These are phyloP conservation scores for Sialis lutaria DNA, from an alignment of 2,888 invertebrate species.

Conservation along the genomic window DNA sequence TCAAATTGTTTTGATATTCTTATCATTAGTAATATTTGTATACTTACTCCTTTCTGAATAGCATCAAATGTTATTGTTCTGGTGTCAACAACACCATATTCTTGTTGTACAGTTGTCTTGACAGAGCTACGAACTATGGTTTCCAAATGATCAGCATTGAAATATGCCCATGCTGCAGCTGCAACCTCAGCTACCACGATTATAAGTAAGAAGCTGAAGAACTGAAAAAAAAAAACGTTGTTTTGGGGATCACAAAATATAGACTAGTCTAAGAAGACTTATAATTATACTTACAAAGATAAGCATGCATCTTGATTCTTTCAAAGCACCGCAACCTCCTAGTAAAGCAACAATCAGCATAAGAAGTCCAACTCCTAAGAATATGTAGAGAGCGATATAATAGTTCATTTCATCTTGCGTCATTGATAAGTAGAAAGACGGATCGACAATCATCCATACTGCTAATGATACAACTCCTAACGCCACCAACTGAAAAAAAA, in stretches of 20 bases:
- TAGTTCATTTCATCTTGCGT: conserved; percentile 43
- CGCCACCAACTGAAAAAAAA: conserved; percentile 46
- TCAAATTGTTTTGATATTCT: not conserved
- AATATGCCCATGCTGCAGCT: conserved; percentile 59
- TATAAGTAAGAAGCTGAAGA: conserved; percentile 58
- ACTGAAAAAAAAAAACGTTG: conserved; percentile 30
- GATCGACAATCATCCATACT: conserved; percentile 63
- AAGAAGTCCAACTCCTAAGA: conserved; percentile 51
- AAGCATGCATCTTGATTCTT: conserved; percentile 62
- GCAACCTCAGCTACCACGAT: conserved; percentile 64
- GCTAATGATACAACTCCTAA: conserved; percentile 48
- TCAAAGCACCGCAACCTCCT: conserved; percentile 68
- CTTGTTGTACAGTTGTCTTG: conserved; percentile 41
- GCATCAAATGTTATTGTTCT: conserved; percentile 45
- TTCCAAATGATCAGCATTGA: conserved; percentile 47
- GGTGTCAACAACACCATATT: conserved; percentile 35
- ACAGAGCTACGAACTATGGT: conserved; percentile 43
- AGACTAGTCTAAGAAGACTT: not conserved
- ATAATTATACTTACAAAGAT: conserved; percentile 38
- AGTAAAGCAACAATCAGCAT: conserved; percentile 62
- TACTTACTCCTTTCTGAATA: conserved; percentile 41
- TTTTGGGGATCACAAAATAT: not conserved
- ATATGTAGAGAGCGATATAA: conserved; percentile 51
- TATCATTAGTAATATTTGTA: not conserved
- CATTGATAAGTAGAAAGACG: conserved; percentile 51